phyloP scores from a whole-genome alignment of 2,797 vertebrate genomes.

The Gymnothorax javanicus region DNA sequence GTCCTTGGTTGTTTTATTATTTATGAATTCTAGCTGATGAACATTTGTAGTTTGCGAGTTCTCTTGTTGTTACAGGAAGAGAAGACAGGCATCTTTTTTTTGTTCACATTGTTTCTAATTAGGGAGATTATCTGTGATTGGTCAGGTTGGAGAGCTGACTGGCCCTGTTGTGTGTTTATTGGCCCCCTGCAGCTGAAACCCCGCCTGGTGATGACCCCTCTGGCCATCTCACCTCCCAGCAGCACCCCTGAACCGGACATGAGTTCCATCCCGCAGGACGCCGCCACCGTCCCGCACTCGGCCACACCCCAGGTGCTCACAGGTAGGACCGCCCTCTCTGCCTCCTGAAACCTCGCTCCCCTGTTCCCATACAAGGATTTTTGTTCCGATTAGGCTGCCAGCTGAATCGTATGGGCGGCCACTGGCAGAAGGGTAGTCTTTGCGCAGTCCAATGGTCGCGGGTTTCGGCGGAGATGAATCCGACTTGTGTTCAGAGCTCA shows the following conservation, averaged over 20 bases:
- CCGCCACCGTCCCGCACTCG: slow-evolving; percentile 87
- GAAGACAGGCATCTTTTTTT: background rate
- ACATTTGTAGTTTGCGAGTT: background rate
- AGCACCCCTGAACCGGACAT: slow-evolving; percentile 90
- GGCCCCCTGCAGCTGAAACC: slow-evolving; percentile 82
- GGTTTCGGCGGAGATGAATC: background rate
- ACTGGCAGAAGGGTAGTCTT: background rate
- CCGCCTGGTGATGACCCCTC: slow-evolving; percentile 84
- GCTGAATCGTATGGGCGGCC: background rate
- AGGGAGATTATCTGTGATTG: background rate
- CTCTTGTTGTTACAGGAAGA: background rate
- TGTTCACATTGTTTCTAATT: background rate
- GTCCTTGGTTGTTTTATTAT: background rate
- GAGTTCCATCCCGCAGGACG: slow-evolving; percentile 91
- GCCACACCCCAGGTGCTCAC: slow-evolving; percentile 83
- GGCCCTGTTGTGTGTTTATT: too few relatives aligned
- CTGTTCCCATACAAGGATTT: background rate
- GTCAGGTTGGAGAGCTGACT: too few relatives aligned
- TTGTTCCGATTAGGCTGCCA: background rate
- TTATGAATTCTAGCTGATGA: background rate
- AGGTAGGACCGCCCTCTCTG: slow-evolving; percentile 65
- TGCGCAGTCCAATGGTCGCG: too few relatives aligned
- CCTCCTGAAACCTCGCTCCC: background rate
- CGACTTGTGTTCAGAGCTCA: background rate
- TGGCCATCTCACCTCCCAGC: slow-evolving; percentile 84